phyloP scores from a whole-genome alignment of 2,797 vertebrate genomes.

The Anguilla anguilla region DNA sequence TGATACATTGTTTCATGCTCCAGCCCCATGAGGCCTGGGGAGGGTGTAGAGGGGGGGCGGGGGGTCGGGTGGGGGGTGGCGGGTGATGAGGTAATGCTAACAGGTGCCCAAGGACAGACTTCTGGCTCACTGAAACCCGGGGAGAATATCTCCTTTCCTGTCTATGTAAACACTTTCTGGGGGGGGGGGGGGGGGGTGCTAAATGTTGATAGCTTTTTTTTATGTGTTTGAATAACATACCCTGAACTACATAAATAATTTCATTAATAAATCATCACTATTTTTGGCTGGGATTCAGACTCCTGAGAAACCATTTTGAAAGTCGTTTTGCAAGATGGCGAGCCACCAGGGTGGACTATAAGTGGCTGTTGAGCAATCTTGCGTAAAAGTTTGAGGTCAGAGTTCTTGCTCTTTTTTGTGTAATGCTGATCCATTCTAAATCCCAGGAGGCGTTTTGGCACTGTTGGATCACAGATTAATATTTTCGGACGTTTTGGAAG shows the following conservation, averaged over 20 bases:
- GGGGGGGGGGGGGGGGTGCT: not conserved
- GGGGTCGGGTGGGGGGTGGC: conserved; percentile 46
- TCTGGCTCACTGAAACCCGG: conserved; percentile 51
- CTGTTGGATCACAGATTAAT: not conserved
- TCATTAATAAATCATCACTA: not conserved
- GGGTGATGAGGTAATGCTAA: conserved; percentile 75
- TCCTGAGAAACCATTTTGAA: conserved; percentile 20
- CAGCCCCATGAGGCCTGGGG: conserved; percentile 29
- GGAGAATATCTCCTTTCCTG: conserved; percentile 13
- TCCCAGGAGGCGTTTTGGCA: not conserved
- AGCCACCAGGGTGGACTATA: not conserved
- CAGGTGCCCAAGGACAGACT: conserved; percentile 79
- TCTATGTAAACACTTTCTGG: not conserved
- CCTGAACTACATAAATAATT: not conserved
- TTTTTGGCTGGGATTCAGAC: conserved; percentile 27
- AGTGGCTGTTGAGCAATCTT: conserved; percentile 19
- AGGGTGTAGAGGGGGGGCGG: not conserved
- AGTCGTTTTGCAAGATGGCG: conserved; percentile 8
- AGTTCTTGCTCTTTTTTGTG: conserved; percentile 44
- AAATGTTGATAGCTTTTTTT: not conserved
- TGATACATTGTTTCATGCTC: conserved; percentile 69
- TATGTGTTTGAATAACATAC: not conserved
- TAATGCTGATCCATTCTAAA: not conserved
- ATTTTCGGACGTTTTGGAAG: not conserved
- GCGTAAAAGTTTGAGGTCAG: conserved; percentile 37